These are phyloP conservation scores for Metridium senile DNA, from an alignment of 92 coral and sea anemone species.

Conservation along the genomic window DNA sequence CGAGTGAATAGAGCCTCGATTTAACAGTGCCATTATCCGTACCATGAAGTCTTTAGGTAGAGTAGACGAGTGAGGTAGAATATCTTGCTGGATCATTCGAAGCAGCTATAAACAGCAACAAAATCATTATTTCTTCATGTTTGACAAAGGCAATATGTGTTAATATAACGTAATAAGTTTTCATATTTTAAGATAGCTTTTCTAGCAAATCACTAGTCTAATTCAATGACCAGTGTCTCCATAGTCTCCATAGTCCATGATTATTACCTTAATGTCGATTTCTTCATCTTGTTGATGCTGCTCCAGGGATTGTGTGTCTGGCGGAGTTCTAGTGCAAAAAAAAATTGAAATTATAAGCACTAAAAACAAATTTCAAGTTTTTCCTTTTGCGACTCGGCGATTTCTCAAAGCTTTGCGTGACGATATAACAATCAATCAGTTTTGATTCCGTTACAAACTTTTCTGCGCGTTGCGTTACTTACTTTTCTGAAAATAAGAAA, in stretches of 20 bases:
- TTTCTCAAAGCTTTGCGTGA: no score
- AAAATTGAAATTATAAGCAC: background rate
- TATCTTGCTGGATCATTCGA: conserved; percentile 92
- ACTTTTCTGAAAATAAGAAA: conserved; percentile 93
- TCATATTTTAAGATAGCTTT: no score
- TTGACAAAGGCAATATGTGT: background rate
- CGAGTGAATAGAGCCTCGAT: conserved; percentile 96
- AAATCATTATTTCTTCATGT: background rate
- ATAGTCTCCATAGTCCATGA: no score
- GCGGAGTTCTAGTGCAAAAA: conserved; percentile 72
- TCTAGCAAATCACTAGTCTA: no score
- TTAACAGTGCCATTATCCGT: conserved; percentile 90
- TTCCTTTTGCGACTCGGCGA: no score
- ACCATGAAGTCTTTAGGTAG: conserved; percentile 98
- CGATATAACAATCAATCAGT: no score
- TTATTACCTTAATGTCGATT: conserved; percentile 89
- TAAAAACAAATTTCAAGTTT: background rate
- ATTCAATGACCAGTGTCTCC: no score
- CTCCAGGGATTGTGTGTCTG: conserved; percentile 94
- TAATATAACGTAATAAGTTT: no score
- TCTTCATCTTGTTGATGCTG: conserved; percentile 95
- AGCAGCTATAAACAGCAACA: conserved; percentile 54
- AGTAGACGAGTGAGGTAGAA: conserved; percentile 88
- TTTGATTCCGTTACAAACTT: background rate
- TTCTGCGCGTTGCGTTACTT: conserved; percentile 29